Conservation (phyloP, 1,140 invertebrate genomes). For the Pseudomyrmex flavicornis region DNA sequence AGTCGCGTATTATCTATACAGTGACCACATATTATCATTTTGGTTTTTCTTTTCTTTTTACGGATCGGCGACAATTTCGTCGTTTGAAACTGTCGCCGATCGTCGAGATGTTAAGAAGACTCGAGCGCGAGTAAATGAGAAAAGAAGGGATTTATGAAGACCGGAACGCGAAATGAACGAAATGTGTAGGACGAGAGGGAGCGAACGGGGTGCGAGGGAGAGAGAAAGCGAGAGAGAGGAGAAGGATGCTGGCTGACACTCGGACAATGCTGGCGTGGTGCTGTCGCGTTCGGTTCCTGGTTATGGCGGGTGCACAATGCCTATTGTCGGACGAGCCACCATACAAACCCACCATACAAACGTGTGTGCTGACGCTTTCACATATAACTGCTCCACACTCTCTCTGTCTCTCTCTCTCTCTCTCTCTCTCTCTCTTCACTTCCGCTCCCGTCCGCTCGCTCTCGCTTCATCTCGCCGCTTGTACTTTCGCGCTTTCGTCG, state of each 20-base stretch:
- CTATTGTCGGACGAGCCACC: conserved; percentile 82
- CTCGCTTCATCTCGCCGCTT: conserved; percentile 24
- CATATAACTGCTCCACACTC: conserved; percentile 66
- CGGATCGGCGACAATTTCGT: not conserved
- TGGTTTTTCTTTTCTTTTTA: too few species aligned
- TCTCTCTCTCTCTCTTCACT: conserved; percentile 41
- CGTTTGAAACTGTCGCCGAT: not conserved
- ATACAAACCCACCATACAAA: conserved; percentile 78
- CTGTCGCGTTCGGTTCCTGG: conserved; percentile 84
- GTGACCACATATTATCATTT: too few species aligned
- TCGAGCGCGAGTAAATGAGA: conserved; percentile 37
- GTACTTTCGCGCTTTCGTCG: conserved; percentile 24
- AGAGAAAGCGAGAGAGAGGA: conserved; percentile 49
- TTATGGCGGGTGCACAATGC: conserved; percentile 85
- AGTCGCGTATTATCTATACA: too few species aligned
- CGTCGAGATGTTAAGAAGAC: conserved; percentile 22
- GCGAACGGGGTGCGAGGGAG: not conserved
- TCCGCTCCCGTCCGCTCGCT: conserved; percentile 12
- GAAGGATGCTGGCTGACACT: conserved; percentile 80
- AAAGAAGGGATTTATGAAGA: conserved; percentile 40
- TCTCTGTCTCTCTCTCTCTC: conserved; percentile 42
- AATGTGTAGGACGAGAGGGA: conserved; percentile 18
- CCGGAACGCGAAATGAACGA: conserved; percentile 40
- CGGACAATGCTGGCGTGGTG: conserved; percentile 81
- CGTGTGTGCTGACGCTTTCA: conserved; percentile 81